These are phyloP conservation scores for Tarsius wallacei DNA, from an alignment of 2,797 vertebrate genomes.

Conservation along the genomic window DNA sequence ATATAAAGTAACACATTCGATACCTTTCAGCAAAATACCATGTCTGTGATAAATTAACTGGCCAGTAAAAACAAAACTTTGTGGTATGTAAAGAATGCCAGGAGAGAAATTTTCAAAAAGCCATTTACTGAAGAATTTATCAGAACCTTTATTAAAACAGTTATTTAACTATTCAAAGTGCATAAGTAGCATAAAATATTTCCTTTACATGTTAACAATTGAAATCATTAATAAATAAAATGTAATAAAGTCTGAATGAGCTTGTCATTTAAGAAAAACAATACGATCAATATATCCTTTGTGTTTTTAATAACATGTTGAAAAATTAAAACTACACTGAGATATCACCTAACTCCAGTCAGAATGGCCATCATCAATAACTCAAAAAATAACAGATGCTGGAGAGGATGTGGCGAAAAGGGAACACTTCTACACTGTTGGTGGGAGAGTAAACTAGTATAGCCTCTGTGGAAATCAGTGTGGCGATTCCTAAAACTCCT, in stretches of 20 bases:
- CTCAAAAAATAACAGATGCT: no score
- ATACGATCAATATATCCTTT: not conserved
- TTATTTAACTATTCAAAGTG: slow-evolving; percentile 21
- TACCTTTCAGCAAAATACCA: not conserved
- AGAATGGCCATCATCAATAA: no score
- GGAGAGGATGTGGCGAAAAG: no score
- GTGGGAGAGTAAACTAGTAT: no score
- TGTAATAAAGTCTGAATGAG: not conserved
- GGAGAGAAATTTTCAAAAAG: not conserved
- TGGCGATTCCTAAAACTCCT: no score
- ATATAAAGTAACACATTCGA: not conserved
- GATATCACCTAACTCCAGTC: no score
- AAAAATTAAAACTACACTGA: no score
- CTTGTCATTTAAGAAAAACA: not conserved
- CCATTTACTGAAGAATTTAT: not conserved
- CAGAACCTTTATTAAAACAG: not conserved
- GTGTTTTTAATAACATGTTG: no score
- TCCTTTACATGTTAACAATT: not conserved
- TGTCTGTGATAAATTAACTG: slow-evolving; percentile 41
- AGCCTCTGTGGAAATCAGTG: no score
- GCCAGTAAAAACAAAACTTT: not conserved
- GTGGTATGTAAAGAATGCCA: not conserved
- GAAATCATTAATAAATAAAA: not conserved
- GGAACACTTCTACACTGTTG: no score
- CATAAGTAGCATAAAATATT: not conserved